Percentiles rank a stretch among this genome's conserved stretches.
phyloP scores from a whole-genome alignment of 2,797 vertebrate genomes.

The Paramormyrops hopkinsi region DNA sequence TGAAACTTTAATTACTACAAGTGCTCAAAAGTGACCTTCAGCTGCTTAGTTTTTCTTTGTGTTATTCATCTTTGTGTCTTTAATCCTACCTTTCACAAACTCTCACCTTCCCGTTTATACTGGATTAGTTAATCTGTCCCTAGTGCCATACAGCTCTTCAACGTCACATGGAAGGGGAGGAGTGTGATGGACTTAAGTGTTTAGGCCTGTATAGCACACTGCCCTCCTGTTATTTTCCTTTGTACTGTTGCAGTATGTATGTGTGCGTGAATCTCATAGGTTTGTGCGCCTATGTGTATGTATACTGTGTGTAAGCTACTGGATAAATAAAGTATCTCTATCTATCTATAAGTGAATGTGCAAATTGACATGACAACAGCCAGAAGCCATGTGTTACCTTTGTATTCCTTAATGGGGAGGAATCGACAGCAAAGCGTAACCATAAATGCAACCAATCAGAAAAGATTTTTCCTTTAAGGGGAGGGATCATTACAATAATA shows the following conservation, averaged over 20 bases:
- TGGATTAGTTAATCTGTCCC: neutral
- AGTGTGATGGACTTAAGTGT: no score
- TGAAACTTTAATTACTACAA: neutral
- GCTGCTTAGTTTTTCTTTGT: neutral
- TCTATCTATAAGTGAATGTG: neutral
- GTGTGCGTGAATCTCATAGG: no score
- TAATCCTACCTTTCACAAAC: neutral
- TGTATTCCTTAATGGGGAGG: neutral
- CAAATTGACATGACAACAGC: neutral
- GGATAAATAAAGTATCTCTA: no score
- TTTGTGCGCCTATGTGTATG: no score
- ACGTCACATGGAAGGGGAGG: no score
- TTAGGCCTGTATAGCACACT: no score
- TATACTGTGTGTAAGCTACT: no score
- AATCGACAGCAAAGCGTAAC: neutral
- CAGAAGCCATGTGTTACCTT: neutral
- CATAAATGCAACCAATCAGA: neutral
- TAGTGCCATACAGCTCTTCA: no score
- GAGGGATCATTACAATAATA: neutral
- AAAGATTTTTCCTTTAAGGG: neutral
- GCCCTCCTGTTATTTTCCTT: no score
- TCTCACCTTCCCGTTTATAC: neutral
- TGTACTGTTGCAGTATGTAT: no score
- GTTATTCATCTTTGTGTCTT: neutral
- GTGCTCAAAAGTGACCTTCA: neutral